A percentile compares a stretch with the other conserved stretches of the same genome.
Conservation (phyloP, 2,113 vertebrate species). For the Ondatra zibethicus region DNA sequence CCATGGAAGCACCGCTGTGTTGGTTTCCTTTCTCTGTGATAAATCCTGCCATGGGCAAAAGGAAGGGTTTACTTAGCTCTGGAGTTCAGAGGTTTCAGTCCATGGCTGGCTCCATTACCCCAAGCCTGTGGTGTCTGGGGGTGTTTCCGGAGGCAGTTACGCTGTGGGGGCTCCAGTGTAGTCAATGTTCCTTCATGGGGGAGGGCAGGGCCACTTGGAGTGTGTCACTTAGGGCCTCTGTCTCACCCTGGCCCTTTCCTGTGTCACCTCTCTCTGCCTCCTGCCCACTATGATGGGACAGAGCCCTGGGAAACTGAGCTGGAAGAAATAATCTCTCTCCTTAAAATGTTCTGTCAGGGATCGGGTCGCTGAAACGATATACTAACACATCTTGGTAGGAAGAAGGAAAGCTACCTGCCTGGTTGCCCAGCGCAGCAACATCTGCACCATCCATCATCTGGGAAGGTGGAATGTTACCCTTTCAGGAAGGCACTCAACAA, state of each 20-base stretch:
- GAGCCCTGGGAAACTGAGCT: neutral
- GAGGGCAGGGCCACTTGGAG: neutral
- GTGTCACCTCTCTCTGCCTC: neutral
- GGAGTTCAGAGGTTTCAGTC: neutral
- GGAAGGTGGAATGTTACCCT: neutral
- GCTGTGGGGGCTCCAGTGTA: too few relatives aligned
- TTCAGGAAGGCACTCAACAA: fast-evolving
- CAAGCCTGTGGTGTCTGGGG: neutral
- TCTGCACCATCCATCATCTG: neutral
- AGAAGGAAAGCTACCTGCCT: neutral
- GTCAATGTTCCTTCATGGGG: neutral
- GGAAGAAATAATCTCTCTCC: neutral
- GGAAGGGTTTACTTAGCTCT: neutral
- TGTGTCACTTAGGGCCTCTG: neutral
- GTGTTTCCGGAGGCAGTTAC: neutral
- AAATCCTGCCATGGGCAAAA: neutral
- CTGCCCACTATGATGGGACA: neutral
- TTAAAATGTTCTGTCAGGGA: too few relatives aligned
- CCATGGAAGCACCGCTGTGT: neutral
- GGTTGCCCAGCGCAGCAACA: too few relatives aligned
- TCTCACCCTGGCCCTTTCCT: neutral
- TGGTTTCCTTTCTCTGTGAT: neutral
- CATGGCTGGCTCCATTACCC: too few relatives aligned
- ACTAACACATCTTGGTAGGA: too few relatives aligned
- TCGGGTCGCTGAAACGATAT: neutral